Conservation (phyloP, 2,888 invertebrate species). For the Drosophila lacicola region DNA sequence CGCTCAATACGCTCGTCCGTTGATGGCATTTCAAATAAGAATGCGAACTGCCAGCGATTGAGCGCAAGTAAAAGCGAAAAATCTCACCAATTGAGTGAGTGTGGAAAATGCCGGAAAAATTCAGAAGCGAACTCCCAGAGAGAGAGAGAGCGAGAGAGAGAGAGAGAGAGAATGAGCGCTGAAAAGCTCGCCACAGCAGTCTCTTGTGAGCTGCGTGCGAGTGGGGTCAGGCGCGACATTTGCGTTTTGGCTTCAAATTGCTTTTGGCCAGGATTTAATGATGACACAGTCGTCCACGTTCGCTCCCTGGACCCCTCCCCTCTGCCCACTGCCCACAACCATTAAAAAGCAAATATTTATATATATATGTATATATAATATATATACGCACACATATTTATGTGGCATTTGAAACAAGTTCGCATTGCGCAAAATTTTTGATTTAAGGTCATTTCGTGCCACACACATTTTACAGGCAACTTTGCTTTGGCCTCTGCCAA, state of each 20-base stretch:
- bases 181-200: too few species aligned
- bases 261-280: constrained; percentile 72
- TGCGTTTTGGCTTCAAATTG: constrained; percentile 62
- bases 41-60: constrained; percentile 61
- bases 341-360: constrained; percentile 42
- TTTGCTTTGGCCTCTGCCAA: not conserved
- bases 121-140: constrained; percentile 2
- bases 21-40: constrained; percentile 71
- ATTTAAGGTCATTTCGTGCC: constrained; percentile 33
- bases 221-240: constrained; percentile 35
- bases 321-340: not conserved
- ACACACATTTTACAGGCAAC: constrained; percentile 3
- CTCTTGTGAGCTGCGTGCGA: too few species aligned
- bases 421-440: constrained; percentile 22
- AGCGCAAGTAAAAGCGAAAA: constrained; percentile 65
- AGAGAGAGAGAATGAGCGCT: not conserved
- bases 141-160: not conserved
- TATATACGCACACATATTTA: constrained; percentile 1
- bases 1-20: constrained; percentile 34
- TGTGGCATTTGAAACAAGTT: constrained; percentile 35
- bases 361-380: not conserved
- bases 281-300: constrained; percentile 46
- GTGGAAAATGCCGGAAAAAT: constrained; percentile 2
- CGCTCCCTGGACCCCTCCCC: not conserved
- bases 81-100: constrained; percentile 59